Percentiles rank a stretch among this genome's conserved stretches.
Evolutionary conservation across 2,888 invertebrate genomes (phyloP).

Genomic region (Adelphocoris suturalis): DNA sequence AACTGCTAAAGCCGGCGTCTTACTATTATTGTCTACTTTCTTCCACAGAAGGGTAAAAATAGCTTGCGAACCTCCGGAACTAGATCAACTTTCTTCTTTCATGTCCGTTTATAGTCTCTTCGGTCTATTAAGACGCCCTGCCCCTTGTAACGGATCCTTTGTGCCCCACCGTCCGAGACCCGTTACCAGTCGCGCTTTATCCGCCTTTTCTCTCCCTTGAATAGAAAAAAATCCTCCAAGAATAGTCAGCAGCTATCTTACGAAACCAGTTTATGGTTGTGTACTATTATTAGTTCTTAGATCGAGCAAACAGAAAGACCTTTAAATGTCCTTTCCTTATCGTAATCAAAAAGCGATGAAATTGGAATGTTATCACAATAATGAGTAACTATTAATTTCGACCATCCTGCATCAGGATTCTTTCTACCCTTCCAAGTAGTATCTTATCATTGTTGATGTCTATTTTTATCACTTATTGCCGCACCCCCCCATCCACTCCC

Average conservation of each 20-base stretch:
- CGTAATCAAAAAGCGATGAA: neutral
- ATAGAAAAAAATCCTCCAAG: neutral
- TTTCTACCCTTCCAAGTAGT: neutral
- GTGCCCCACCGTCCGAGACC: neutral
- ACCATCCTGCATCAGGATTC: neutral
- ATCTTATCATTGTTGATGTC: no score
- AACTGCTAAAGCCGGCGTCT: no score
- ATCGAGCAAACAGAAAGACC: neutral
- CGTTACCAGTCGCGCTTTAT: slow-evolving; percentile 37
- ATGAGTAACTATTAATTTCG: no score
- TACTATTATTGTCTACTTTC: neutral
- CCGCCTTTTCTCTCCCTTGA: slow-evolving; percentile 30
- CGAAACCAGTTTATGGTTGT: neutral
- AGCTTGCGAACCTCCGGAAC: slow-evolving; percentile 43
- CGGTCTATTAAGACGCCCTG: slow-evolving; percentile 9
- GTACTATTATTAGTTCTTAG: neutral
- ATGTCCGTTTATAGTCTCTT: slow-evolving; percentile 56
- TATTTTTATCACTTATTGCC: no score
- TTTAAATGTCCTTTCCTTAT: neutral
- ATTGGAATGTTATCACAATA: neutral
- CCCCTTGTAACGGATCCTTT: slow-evolving; percentile 60
- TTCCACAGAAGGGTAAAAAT: slow-evolving; percentile 42
- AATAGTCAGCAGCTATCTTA: neutral
- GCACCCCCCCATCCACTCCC: no score
- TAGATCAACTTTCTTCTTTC: slow-evolving; percentile 63